A percentile compares a stretch with the other conserved stretches of the same genome.
Evolutionary conservation across 2,797 vertebrate species (phyloP).

Genomic region (Loris lydekkerianus): DNA sequence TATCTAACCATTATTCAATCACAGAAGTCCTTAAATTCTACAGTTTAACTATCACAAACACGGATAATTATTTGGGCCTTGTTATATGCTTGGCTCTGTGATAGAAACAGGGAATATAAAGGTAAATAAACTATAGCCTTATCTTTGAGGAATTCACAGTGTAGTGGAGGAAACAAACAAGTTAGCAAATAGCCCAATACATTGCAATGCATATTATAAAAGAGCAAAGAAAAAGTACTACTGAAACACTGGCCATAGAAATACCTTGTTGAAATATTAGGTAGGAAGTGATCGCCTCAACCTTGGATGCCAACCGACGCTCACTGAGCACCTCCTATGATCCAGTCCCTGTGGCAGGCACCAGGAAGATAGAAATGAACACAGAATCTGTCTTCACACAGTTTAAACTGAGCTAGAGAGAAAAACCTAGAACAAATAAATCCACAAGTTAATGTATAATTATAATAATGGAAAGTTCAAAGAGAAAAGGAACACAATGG

Average conservation of each 20-base stretch:
- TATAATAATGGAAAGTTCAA: neutral
- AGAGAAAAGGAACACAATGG: neutral
- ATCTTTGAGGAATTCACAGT: neutral
- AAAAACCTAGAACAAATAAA: constrained; percentile 1
- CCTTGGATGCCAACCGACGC: neutral
- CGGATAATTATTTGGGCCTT: constrained; percentile 8
- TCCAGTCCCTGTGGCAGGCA: neutral
- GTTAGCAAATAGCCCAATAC: neutral
- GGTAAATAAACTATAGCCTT: neutral
- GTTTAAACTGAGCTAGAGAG: neutral
- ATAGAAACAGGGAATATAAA: neutral
- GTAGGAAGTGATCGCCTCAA: neutral
- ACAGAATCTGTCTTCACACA: neutral
- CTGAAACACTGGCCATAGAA: neutral
- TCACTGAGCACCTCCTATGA: neutral
- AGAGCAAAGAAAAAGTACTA: neutral
- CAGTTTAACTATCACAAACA: constrained; percentile 50
- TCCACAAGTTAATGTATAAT: neutral
- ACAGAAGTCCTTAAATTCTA: constrained; percentile 66
- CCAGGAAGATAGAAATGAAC: neutral
- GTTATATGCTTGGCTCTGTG: neutral
- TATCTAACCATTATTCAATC: constrained; percentile 38
- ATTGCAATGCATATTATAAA: neutral
- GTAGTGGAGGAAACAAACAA: neutral
- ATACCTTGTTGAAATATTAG: neutral